Evolutionary conservation across 2,797 vertebrate genomes (phyloP), one percentile per base, ranked within the genome.

Genomic region (Cryptoblepharus egeriae): DNA sequence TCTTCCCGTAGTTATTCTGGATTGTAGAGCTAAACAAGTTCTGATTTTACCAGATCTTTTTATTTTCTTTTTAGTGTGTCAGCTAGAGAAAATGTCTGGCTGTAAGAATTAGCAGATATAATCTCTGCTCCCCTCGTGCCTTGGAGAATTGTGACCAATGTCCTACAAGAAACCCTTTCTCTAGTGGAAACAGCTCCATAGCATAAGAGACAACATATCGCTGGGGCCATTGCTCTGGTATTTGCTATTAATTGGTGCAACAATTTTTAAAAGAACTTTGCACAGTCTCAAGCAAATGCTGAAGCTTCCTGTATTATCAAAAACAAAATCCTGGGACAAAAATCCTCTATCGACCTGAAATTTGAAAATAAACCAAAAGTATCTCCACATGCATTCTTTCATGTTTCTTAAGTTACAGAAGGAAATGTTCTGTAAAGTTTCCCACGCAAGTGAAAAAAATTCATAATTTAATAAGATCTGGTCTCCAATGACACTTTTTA

Each of bases 171-270:
- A 13, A 49, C 45, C 45, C 7, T 49, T 49, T 49, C 12, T 9
- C n/a, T 83, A 61, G 15, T 32, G 68, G 64, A 82, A 85, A 65
- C 1, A 12, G 1, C n/a, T 81, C 37, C 11, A 68, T 11, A 28
- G 8, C 18, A 52, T 18, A 69, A 61, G 85, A 39, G 74, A 73
- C 83, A 80, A 22, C 6, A 37, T 74, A 4, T 18, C 52, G 81
- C 8, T 15, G 81, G 1, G 15, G 7, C 22, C 30, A 76, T 32
- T 52, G 30, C 39, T 68, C 13, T 78, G 45, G 26, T 45, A 55
- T 78, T 78, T 68, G 55, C 64, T 55, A 52, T 77, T 65, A 77
- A 65, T 65, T 65, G 45, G n/a, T 63, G 28, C 28, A 28, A 45
- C 42, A 45, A 6, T 70, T 63, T 63, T 63, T 15, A 9, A 52